Percentiles rank a stretch among this genome's conserved stretches.
Conservation (phyloP, 2,797 vertebrate species). For the Centropyge bicolor region DNA sequence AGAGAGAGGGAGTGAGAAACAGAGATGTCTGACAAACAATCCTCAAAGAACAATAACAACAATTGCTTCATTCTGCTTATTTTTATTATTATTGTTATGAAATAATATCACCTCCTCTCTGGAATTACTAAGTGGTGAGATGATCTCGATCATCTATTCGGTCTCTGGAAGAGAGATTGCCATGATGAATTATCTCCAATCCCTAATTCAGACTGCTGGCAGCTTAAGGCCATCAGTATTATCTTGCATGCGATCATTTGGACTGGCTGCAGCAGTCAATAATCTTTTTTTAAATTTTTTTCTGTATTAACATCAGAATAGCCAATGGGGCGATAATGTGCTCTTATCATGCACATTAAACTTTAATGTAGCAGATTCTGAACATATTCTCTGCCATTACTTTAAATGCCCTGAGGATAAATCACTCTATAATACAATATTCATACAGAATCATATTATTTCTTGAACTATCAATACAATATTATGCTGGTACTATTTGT, state of each 20-base stretch:
- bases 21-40: conserved; percentile 7
- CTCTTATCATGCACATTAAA: conserved; percentile 15
- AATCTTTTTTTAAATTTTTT: neutral
- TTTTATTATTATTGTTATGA: neutral
- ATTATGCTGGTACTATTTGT: neutral
- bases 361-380: conserved; percentile 26
- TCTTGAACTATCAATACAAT: neutral
- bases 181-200: conserved; percentile 70
- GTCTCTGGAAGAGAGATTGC: conserved; percentile 57
- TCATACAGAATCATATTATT: conserved; percentile 6
- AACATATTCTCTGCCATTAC: conserved; percentile 12
- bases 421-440: conserved; percentile 18
- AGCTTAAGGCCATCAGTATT: conserved; percentile 67
- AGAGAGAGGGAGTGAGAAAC: neutral
- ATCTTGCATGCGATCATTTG: conserved; percentile 58
- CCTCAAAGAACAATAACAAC: conserved; percentile 5
- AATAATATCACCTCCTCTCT: conserved; percentile 42
- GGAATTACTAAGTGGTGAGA: conserved; percentile 50
- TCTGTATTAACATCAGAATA: conserved; percentile 41
- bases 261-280: conserved; percentile 43
- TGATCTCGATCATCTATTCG: conserved; percentile 57
- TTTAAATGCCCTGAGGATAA: conserved; percentile 19
- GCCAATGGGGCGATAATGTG: neutral
- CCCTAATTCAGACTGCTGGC: conserved; percentile 64
- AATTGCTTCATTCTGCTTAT: conserved; percentile 11